phyloP scores from a whole-genome alignment of 2,888 invertebrate genomes.

The Hyposoter dolosus region DNA sequence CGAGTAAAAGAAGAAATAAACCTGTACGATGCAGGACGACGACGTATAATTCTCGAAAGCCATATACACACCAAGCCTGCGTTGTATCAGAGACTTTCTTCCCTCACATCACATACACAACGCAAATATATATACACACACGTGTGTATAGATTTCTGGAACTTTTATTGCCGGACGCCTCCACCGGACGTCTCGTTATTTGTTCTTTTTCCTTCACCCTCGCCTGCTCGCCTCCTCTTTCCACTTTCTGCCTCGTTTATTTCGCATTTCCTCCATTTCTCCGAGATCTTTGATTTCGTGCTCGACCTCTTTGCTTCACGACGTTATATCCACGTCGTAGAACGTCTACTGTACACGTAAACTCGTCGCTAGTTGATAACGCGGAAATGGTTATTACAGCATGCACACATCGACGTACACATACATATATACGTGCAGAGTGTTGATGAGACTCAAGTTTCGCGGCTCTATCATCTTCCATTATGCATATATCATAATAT shows the following conservation, averaged over 20 bases:
- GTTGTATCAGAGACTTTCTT: conserved; percentile 18
- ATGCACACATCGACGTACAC: background rate
- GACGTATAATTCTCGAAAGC: conserved; percentile 13
- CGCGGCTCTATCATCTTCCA: conserved; percentile 24
- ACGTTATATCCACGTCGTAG: background rate
- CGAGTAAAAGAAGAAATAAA: conserved; percentile 34
- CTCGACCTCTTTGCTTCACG: background rate
- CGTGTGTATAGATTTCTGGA: conserved; percentile 48
- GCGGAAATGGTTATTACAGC: conserved; percentile 32
- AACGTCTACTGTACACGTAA: conserved; percentile 6
- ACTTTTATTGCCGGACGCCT: conserved; percentile 60
- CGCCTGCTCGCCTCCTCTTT: background rate
- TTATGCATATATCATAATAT: conserved; percentile 30
- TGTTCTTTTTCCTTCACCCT: conserved; percentile 27
- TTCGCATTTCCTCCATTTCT: conserved; percentile 29
- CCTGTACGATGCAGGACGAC: conserved; percentile 31
- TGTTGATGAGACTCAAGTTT: conserved; percentile 31
- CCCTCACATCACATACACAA: background rate
- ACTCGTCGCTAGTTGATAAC: conserved; percentile 24
- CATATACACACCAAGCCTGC: conserved; percentile 11
- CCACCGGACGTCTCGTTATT: conserved; percentile 49
- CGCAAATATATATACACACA: background rate
- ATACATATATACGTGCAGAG: background rate
- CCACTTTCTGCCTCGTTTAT: conserved; percentile 40
- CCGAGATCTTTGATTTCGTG: conserved; percentile 33